A percentile compares a stretch with the other conserved stretches of the same genome.
Conservation (phyloP, 2,113 vertebrate genomes). For the Psammodynastes pulverulentus region DNA sequence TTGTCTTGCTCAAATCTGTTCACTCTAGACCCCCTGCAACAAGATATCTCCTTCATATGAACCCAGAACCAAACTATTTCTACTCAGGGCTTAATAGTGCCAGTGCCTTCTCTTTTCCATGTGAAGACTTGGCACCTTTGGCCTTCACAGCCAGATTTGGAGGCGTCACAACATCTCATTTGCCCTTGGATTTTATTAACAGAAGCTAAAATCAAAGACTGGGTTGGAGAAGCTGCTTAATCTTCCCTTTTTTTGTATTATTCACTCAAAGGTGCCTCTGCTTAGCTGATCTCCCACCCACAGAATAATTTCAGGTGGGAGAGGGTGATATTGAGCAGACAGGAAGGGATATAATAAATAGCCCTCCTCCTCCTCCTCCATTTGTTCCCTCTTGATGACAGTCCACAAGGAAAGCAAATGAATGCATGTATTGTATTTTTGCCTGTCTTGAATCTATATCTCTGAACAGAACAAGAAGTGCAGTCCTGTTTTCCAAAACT, state of each 20-base stretch:
- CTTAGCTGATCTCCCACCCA: neutral
- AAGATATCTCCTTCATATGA: neutral
- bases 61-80: neutral
- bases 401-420: neutral
- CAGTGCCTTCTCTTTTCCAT: neutral
- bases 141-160: neutral
- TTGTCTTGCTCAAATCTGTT: neutral
- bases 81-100: neutral
- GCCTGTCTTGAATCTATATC: neutral
- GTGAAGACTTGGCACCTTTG: neutral
- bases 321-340: neutral
- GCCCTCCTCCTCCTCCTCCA: neutral
- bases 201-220: neutral
- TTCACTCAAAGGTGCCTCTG: neutral
- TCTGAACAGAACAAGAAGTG: neutral
- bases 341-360: neutral
- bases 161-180: neutral
- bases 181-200: neutral
- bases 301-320: neutral
- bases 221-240: neutral
- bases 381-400: neutral
- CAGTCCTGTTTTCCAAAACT: neutral
- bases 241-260: neutral
- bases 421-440: neutral
- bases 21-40: neutral